Conservation (phyloP, 2,888 invertebrate species). For the Amphimallon solstitiale region DNA sequence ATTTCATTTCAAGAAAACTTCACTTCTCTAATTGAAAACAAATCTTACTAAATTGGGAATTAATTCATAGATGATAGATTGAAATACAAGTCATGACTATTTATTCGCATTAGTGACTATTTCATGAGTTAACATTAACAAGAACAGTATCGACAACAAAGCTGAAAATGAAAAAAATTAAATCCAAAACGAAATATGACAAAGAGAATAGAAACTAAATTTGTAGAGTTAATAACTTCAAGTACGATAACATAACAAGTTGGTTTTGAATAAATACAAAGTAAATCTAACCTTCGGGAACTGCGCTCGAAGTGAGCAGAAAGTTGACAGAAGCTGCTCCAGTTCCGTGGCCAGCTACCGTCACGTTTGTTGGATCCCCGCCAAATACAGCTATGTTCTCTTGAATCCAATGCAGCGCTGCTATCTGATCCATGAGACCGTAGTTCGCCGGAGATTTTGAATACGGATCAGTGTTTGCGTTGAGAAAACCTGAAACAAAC, state of each 20-base stretch:
- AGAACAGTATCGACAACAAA: too few relatives aligned
- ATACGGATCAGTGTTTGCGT: constrained; percentile 87
- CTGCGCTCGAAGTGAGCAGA: constrained; percentile 92
- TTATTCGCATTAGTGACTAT: too few relatives aligned
- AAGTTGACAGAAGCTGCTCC: constrained; percentile 97
- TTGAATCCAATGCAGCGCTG: constrained; percentile 95
- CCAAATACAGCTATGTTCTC: constrained; percentile 96
- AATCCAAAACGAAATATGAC: too few relatives aligned
- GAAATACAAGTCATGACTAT: too few relatives aligned
- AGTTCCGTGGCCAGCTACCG: constrained; percentile 93
- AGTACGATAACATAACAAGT: neutral
- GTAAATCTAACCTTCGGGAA: constrained; percentile 81
- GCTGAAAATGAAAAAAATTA: too few relatives aligned
- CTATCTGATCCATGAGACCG: constrained; percentile 98
- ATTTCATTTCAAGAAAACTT: too few relatives aligned
- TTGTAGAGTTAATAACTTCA: neutral
- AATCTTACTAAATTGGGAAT: too few relatives aligned
- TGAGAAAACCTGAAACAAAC: constrained; percentile 80
- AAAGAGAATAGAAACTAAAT: neutral
- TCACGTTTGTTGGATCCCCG: constrained; percentile 92
- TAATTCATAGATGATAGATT: too few relatives aligned
- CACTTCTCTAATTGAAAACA: too few relatives aligned
- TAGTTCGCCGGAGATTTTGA: constrained; percentile 92
- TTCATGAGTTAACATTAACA: too few relatives aligned
- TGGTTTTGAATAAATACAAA: neutral